Percentiles rank a stretch among this genome's conserved stretches.
These are phyloP conservation scores for Avahi laniger DNA, from an alignment of 2,797 vertebrate species.

Conservation along the genomic window DNA sequence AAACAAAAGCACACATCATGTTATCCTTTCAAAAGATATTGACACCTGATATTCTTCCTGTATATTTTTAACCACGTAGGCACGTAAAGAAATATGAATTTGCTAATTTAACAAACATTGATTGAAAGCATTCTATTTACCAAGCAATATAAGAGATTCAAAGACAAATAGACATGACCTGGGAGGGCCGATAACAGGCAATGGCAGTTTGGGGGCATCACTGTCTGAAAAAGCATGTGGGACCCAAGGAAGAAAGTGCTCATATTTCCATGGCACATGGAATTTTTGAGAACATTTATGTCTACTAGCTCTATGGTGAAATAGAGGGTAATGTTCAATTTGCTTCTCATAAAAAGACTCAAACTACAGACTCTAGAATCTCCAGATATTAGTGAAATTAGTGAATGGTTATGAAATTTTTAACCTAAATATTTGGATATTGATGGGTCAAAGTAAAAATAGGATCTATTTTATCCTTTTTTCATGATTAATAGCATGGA, in stretches of 20 bases:
- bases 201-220: accelerated
- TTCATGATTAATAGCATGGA: not conserved
- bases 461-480: not conserved
- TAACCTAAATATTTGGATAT: not conserved
- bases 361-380: not conserved
- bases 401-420: not conserved
- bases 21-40: conserved; percentile 10
- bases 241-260: not conserved
- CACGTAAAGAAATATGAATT: not conserved
- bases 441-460: not conserved
- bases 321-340: not conserved
- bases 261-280: not conserved
- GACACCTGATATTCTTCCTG: not conserved
- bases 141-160: not conserved
- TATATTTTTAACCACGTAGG: not conserved
- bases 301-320: not conserved
- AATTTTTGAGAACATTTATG: not conserved
- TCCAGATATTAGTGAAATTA: not conserved
- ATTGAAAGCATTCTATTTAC: not conserved
- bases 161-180: not conserved
- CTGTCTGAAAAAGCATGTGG: accelerated
- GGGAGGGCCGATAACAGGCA: not conserved
- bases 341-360: not conserved
- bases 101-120: not conserved
- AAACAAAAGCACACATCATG: not conserved